Evolutionary conservation across 2,888 invertebrate genomes (phyloP).

Genomic region (Eilema caniola): DNA sequence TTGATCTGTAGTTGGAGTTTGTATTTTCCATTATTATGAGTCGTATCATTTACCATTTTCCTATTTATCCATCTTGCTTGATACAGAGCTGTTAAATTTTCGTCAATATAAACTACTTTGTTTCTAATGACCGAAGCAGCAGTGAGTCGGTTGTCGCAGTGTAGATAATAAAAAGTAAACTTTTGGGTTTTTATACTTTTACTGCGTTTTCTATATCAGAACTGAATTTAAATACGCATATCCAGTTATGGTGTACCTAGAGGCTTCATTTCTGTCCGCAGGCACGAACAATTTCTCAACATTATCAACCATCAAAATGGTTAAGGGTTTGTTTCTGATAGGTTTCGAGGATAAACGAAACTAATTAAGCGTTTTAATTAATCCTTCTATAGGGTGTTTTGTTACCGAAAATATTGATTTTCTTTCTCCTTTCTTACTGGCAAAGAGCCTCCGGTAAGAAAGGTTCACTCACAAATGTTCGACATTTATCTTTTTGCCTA

Average conservation of each 20-base stretch:
- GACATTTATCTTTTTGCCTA: constrained; percentile 51
- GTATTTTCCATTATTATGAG: not conserved
- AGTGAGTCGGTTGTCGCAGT: too few species aligned
- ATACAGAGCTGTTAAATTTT: not conserved
- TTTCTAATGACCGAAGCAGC: not conserved
- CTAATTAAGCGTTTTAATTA: constrained; percentile 85
- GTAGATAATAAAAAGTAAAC: not conserved
- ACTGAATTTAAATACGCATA: not conserved
- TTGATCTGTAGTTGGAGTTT: not conserved
- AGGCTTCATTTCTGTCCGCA: constrained; percentile 21
- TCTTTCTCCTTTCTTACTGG: constrained; percentile 54
- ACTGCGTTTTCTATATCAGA: not conserved
- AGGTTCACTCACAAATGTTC: constrained; percentile 58
- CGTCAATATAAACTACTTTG: not conserved
- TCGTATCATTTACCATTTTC: not conserved
- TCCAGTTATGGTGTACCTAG: not conserved
- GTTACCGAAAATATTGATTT: constrained; percentile 81
- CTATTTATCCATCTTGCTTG: not conserved
- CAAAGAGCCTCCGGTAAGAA: constrained; percentile 56
- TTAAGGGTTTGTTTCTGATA: constrained; percentile 77
- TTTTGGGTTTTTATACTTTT: not conserved
- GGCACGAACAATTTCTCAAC: constrained; percentile 63
- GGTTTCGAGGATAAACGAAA: constrained; percentile 81
- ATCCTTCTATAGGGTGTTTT: constrained; percentile 79
- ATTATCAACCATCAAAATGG: constrained; percentile 72